Base-by-base conservation (phyloP, 1,140 invertebrate genomes). In the Drosophila hydei region DNA sequence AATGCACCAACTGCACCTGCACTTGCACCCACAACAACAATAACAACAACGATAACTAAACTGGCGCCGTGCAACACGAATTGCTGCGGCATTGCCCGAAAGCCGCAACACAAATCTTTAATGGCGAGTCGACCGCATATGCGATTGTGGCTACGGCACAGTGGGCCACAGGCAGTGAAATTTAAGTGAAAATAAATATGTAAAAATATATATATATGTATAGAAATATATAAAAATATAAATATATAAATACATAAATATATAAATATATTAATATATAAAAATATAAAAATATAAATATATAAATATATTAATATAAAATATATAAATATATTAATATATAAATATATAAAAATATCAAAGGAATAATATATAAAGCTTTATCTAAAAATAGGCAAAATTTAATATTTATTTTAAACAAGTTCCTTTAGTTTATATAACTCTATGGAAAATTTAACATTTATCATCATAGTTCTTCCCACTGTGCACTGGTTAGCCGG, bases 81-180 rank as follows among this genome's bases (percentile, higher is more conserved):
- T 23, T 52, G 52, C 56, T 61, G 42, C 77, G 61, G 72, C 81
- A 72, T 56, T 68, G 68, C 45, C 69, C 27, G 48, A 73, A 70
- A 87, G 50, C 80, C 80, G 55, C 80, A 85, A 75, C 81, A 87
- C 81, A 85, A 85, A 85, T 87, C 80, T 87, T 85, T 85, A 87
- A 85, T 85, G 81, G 65, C 80, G 60, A 75, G 38, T 75, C 67
- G 69, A 87, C 77, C 80, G 70, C 80, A 87, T 27, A 61, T 55
- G 25, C 64, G 64, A 68, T 77, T 64, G 55, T 62, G 50, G 21
- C 11, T 16, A 4, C 4, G 19, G 54, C 70, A 85, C 69, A 74
- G 69, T 85, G 73, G 61, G 33, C 12, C 14, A 11, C 0, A 11
- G 2, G 23, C 1, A 6, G 21, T 25, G 38, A 18, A 40, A 6